Evolutionary conservation across 2,797 vertebrate species (phyloP), one percentile per base, ranked within the genome.

Genomic region (Myiothlypis chrysogaster): DNA sequence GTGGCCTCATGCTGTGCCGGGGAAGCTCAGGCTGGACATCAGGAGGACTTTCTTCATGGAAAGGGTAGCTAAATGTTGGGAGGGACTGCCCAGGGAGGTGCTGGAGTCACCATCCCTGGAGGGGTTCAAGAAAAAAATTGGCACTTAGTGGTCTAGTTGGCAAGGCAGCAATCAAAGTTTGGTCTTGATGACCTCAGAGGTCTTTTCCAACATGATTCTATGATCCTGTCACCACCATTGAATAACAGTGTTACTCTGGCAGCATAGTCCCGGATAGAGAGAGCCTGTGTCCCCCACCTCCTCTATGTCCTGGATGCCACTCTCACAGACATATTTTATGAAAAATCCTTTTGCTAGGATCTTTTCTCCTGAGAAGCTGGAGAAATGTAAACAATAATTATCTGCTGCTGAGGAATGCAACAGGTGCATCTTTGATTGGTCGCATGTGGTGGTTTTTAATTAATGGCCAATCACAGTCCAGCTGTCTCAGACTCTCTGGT

Each of bases 281-380:
- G 23, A 46, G 15, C 10, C 43, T 57, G 20, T 28, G 41, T 9
- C 68, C 17, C 20, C 72, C 35, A 43, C 22, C n/a, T 83, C 30
- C 53, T 75, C 27, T 10, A 3, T 10, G 16, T 32, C 75, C 43
- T 0, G 0, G 14, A 27, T 92, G 35, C 21, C 50, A 19, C 17
- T 52, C 17, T 52, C 50, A 52, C 28, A 52, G 50, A 30, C 28
- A 52, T 19, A 30, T 52, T 52, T 52, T 52, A 52, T 30, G 50
- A 52, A 52, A 52, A 52, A 52, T 52, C 17, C 50, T 52, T 52
- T 52, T 52, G 28, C 28, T 52, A 8, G 18, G 50, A 52, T 52
- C 10, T 52, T 52, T 52, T 52, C 28, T 30, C 50, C 28, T 19
- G 50, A 52, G 50, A 52, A 52, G 28, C 50, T 52, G 27, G 50